These are phyloP conservation scores for human (Homo sapiens) DNA, from an alignment of 2,113 vertebrate genomes.

Conservation along the genomic window DNA sequence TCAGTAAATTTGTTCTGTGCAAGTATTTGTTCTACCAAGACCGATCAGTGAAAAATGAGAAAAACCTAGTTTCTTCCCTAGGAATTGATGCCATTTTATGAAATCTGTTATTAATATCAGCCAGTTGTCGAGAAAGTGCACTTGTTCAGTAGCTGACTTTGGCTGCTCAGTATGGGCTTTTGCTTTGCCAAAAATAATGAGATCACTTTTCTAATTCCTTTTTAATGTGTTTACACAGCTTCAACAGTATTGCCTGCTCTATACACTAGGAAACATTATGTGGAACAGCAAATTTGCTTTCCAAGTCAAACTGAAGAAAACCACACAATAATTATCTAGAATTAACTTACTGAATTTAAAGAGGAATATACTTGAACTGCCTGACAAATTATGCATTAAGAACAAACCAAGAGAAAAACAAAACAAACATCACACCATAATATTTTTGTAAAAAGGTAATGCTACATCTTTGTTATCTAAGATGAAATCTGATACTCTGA, in stretches of 20 bases:
- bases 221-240: constrained; percentile 76
- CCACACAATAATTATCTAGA: constrained; percentile 13
- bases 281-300: constrained; percentile 63
- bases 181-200: constrained; percentile 74
- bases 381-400: not conserved
- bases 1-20: constrained; percentile 18
- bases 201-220: constrained; percentile 63
- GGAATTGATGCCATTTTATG: constrained; percentile 56
- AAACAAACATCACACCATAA: not conserved
- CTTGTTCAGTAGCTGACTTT: constrained; percentile 57
- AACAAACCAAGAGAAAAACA: not conserved
- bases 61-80: constrained; percentile 26
- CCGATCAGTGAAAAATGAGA: constrained; percentile 50
- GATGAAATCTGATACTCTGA: constrained; percentile 28
- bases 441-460: not conserved
- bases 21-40: constrained; percentile 62
- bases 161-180: constrained; percentile 42
- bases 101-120: constrained; percentile 67
- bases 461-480: constrained; percentile 2
- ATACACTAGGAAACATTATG: constrained; percentile 57
- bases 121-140: constrained; percentile 51
- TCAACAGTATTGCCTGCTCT: constrained; percentile 66
- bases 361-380: constrained; percentile 27
- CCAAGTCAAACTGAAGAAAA: constrained; percentile 67
- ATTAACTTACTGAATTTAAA: constrained; percentile 53